Evolutionary conservation across 1,140 invertebrate species (phyloP), one percentile per base, ranked within the genome.

Genomic region (Brachionus plicatilis): DNA sequence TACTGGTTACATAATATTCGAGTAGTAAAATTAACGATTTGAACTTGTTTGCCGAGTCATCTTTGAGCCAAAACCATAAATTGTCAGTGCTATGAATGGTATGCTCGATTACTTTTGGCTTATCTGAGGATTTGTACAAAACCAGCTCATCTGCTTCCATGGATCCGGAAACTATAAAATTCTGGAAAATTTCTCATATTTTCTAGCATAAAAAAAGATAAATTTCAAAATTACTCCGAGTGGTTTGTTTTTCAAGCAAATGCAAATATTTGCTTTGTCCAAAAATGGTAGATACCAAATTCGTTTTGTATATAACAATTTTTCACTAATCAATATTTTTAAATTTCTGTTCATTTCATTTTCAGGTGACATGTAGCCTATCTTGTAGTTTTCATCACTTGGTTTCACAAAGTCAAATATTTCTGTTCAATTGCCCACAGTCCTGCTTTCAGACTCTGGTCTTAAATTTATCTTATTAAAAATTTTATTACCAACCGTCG

Each of bases 271-370:
- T 11, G 9, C 11, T n/a, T 29, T 47, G 27, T 50, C 72, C 11
- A 76, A 17, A 76, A 27, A 50, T 27, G 72, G 72, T n/a, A 76
- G 47, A 76, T 76, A 76, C 72, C 72, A 76, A 50, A 76, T 76
- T 29, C 43, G 43, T 27, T 76, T 47, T 27, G 72, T 76, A 47
- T 50, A n/a, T 3, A 76, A 12, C 45, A 76, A 76, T 50, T 76
- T 76, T 76, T 76, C 72, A 50, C 43, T 50, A 53, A 76, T 76
- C 50, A 50, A 50, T 76, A 76, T 76, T 76, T 76, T 76, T 76
- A 20, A 60, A 9, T 24, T 60, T 24, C 8, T 60, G 1, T 60
- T 20, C 20, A 20, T 24, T 60, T 60, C 53, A 60, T 60, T 11
- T 60, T 60, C 53, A 14, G 9, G n/a, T 3, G 20, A 60, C 53